These are phyloP conservation scores for Pheosia gnoma DNA, from an alignment of 2,888 invertebrate genomes.

Conservation along the genomic window DNA sequence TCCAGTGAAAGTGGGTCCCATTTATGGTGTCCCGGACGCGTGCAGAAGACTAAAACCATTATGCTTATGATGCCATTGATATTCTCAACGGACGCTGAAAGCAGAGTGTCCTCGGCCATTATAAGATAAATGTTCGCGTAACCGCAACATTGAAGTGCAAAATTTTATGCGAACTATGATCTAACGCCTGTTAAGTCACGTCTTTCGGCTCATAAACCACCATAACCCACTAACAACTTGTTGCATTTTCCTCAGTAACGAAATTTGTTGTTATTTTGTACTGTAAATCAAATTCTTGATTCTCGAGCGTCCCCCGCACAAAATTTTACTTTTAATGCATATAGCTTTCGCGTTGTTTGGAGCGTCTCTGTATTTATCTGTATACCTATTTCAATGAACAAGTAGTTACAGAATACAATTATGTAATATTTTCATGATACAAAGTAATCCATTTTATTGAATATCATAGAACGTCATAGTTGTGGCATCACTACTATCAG, in stretches of 20 bases:
- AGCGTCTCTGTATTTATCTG: too few relatives aligned
- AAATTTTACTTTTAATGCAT: too few relatives aligned
- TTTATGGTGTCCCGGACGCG: conserved; percentile 49
- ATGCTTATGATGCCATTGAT: conserved; percentile 64
- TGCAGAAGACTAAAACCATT: conserved; percentile 57
- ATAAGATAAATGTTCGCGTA: conserved; percentile 45
- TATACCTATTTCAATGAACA: too few relatives aligned
- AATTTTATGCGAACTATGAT: conserved; percentile 28
- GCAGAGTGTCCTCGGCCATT: conserved; percentile 50
- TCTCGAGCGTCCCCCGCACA: too few relatives aligned
- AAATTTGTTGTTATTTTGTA: too few relatives aligned
- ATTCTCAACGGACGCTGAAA: conserved; percentile 56
- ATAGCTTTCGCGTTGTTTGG: too few relatives aligned
- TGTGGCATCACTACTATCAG: too few relatives aligned
- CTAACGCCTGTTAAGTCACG: background rate
- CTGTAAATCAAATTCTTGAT: too few relatives aligned
- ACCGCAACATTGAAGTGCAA: conserved; percentile 34
- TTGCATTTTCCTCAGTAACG: background rate
- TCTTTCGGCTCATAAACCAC: background rate
- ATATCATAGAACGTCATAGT: too few relatives aligned
- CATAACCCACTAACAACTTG: background rate
- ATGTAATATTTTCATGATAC: too few relatives aligned
- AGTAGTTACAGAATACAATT: too few relatives aligned
- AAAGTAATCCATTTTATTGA: too few relatives aligned
- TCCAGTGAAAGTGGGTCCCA: conserved; percentile 62